These are phyloP conservation scores for Liolophura sinensis DNA, from an alignment of 1,140 invertebrate species.

Conservation along the genomic window DNA sequence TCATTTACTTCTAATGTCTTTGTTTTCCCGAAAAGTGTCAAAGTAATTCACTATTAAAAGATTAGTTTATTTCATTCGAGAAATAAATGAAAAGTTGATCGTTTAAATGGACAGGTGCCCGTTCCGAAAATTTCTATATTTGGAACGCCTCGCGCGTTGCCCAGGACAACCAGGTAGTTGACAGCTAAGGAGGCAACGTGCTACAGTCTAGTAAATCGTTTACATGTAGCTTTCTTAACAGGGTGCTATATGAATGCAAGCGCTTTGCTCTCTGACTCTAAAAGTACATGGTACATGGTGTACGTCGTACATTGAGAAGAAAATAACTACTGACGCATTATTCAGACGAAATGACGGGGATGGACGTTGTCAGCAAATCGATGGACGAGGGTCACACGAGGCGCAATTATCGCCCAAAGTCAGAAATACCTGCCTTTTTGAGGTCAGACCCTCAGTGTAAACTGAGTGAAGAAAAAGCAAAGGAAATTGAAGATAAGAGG, in stretches of 20 bases:
- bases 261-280: no score
- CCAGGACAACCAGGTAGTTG: slow-evolving; percentile 43
- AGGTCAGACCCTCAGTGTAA: slow-evolving; percentile 25
- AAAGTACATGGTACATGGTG: no score
- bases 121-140: slow-evolving; percentile 36
- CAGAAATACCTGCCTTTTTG: slow-evolving; percentile 42
- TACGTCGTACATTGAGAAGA: no score
- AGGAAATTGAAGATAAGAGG: slow-evolving; percentile 46
- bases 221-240: background rate
- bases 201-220: background rate
- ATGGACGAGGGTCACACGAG: slow-evolving; percentile 15
- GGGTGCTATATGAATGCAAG: background rate
- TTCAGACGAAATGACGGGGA: no score
- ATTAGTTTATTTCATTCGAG: background rate
- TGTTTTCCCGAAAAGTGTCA: background rate
- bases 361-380: no score
- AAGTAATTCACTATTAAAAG: background rate
- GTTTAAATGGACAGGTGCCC: background rate
- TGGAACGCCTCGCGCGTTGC: slow-evolving; percentile 37
- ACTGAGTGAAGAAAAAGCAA: slow-evolving; percentile 12
- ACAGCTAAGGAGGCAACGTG: slow-evolving; percentile 38
- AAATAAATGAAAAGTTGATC: background rate
- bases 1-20: background rate
- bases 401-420: slow-evolving; percentile 42
- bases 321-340: no score